Base-by-base conservation (phyloP, 2,888 invertebrate species). In the Aphrophora alni region DNA sequence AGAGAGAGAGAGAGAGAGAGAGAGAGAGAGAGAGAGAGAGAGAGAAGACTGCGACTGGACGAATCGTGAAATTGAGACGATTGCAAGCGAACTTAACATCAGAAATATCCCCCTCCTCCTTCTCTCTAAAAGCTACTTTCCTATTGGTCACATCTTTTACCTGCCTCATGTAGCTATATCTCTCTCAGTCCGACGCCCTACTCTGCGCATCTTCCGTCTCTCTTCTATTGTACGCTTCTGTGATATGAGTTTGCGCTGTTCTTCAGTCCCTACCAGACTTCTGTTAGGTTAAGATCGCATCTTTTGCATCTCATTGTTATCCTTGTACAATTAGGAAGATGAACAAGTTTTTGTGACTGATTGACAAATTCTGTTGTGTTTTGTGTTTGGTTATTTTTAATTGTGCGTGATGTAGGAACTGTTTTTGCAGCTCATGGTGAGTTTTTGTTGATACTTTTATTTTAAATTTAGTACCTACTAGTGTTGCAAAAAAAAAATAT, bases 131-230 rank as follows among this genome's bases (percentile, higher is more conserved):
- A 59, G 59, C 59, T 59, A 21, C 21, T 59, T 21, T 59, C 59
- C 59, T 21, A 59, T 59, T 59, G 59, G 59, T 59, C 59, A 21
- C 21, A 59, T 59, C 59, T 59, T 59, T 17, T 44, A 21, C 59
- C 59, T 59, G 59, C 59, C 59, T 59, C 59, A 59, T 44, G 44
- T 44, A 44, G 44, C 44, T 44, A 44, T 44, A 44, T 59, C 59
- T 59, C n/a, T 59, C 59, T 59, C 59, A n/a, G 59, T 59, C 59
- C 2, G 59, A 59, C 59, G 59, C 59, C 59, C 59, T 21, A 21
- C 59, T 21, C 21, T 59, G n/a, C n/a, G 21, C n/a, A n/a, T 21
- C 21, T 21, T 4, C 59, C 21, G 1, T n/a, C 21, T 21, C 21
- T 21, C 21, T 21, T 14, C 14, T 21, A 5, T 4, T 59, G 1